These are phyloP conservation scores for Andrena bicolor DNA, from an alignment of 2,888 invertebrate genomes.

Conservation along the genomic window DNA sequence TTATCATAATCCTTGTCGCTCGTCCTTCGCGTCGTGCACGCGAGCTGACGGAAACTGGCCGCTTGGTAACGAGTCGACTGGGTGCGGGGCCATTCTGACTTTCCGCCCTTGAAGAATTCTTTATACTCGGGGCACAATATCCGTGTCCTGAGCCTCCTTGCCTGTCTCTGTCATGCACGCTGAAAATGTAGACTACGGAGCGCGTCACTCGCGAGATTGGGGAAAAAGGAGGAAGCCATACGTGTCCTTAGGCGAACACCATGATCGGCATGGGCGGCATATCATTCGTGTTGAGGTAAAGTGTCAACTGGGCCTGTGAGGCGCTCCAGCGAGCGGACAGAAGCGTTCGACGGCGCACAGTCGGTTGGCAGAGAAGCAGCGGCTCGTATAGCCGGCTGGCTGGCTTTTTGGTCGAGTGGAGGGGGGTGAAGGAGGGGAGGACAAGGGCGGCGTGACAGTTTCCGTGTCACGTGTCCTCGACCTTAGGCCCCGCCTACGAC, in stretches of 20 bases:
- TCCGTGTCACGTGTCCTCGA: slow-evolving; percentile 84
- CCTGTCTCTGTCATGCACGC: not conserved
- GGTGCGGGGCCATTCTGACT: not conserved
- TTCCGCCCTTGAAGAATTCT: not conserved
- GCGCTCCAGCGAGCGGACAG: slow-evolving; percentile 13
- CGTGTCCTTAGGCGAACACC: not conserved
- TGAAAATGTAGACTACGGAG: not conserved
- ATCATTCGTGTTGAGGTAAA: not conserved
- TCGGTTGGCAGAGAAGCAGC: slow-evolving; percentile 52
- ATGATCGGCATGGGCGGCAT: not conserved
- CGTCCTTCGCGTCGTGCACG: not conserved
- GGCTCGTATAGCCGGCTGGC: slow-evolving; percentile 49
- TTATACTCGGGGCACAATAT: not conserved
- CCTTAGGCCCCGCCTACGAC: slow-evolving; percentile 83
- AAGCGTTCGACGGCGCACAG: slow-evolving; percentile 43
- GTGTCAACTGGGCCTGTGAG: too few relatives aligned
- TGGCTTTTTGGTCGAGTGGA: slow-evolving; percentile 68
- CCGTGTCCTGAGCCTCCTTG: not conserved
- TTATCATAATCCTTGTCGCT: not conserved
- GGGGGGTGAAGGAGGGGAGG: slow-evolving; percentile 77
- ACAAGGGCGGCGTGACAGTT: slow-evolving; percentile 85
- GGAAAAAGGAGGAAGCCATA: not conserved
- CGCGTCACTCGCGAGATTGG: not conserved
- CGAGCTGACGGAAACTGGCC: not conserved
- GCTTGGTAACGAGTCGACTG: not conserved